Base-by-base conservation (phyloP, 2,888 invertebrate genomes). In the Maniola hyperantus region DNA sequence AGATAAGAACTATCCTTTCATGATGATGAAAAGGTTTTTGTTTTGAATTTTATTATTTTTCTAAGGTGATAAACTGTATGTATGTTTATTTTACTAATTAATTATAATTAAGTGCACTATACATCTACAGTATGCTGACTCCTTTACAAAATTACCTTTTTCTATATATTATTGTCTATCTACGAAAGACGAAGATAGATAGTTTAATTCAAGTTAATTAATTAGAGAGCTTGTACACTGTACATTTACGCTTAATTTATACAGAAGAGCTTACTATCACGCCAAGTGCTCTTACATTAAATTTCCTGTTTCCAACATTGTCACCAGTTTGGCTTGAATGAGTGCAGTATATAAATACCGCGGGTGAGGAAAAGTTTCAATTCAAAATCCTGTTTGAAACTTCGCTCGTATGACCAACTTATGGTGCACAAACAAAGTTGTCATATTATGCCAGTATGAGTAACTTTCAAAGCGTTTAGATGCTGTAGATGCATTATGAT, bases 301-400 rank as follows among this genome's bases (percentile, higher is more conserved):
- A 53, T 51, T 62, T 44, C n/a, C 62, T 54, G 53, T 62, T 42
- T 34, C 54, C 34, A 55, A 63, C 63, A 15, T 18, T 46, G 63
- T 63, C 34, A 42, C 53, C 39, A 42, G 46, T 63, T 63, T 46
- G 33, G 34, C 44, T 44, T 55, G 54, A 63, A 63, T 54, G 63
- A 55, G 54, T 55, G 63, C 63, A 63, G 15, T 62, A 62, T 53
- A 62, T 62, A 62, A 53, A 63, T 63, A 63, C 46, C 42, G 72
- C 53, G 62, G 42, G 53, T 33, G 48, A 62, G 72, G 71, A 71
- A 76, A 72, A 71, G 72, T 73, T 74, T 74, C 66, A 66, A 73
- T 74, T 73, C 67, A 67, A 65, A 72, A 73, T 72, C 72, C 72
- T 73, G 71, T 73, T 74, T 72, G 67, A 42, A 74, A 72, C 72